Percentiles rank a stretch among this genome's conserved stretches.
These are phyloP conservation scores for Tenthredo distinguenda DNA, from an alignment of 2,888 invertebrate species.

Conservation along the genomic window DNA sequence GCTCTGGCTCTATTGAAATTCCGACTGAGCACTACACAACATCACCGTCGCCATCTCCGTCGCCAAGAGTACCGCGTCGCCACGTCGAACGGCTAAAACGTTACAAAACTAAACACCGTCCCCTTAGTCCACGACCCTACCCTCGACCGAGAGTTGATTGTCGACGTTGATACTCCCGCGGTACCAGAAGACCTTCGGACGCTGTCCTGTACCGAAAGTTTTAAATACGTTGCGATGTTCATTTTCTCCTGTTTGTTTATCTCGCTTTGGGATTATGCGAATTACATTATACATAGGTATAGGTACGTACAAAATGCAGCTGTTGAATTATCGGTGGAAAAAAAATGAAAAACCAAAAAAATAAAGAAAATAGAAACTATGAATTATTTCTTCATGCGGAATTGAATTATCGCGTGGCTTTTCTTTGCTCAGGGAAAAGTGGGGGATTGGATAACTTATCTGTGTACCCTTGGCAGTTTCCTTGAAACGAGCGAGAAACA, in stretches of 20 bases:
- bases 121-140: background rate
- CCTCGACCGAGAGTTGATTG: constrained; percentile 4
- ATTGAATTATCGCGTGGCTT: background rate
- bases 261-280: background rate
- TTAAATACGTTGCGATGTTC: background rate
- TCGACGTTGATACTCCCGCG: constrained; percentile 1
- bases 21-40: constrained; percentile 67
- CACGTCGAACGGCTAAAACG: constrained; percentile 34
- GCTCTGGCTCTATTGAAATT: constrained; percentile 72
- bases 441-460: background rate
- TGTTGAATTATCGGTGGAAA: background rate
- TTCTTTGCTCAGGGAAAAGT: background rate
- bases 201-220: background rate
- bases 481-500: constrained; percentile 32
- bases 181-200: background rate
- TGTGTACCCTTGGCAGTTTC: constrained; percentile 30
- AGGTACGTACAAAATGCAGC: background rate
- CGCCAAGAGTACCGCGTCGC: constrained; percentile 34
- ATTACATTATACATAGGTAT: background rate
- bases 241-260: background rate
- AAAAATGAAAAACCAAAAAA: background rate
- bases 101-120: constrained; percentile 46
- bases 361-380: background rate
- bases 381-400: constrained; percentile 8
- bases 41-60: constrained; percentile 56